phyloP scores from a whole-genome alignment of 2,888 invertebrate genomes.

The Rotaria macrura region DNA sequence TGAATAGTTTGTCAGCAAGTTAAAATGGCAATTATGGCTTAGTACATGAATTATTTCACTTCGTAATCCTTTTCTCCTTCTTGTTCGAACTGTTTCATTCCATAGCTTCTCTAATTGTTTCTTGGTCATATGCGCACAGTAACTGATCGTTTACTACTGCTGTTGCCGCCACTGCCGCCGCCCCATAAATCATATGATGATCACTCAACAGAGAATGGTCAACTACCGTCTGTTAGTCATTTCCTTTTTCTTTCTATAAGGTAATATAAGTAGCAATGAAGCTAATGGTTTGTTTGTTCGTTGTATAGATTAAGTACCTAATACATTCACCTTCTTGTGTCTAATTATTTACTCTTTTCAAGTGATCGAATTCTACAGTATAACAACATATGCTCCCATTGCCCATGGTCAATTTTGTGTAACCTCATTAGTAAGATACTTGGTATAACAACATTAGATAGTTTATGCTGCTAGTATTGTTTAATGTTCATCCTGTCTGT shows the following conservation, averaged over 20 bases:
- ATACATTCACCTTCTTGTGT: background rate
- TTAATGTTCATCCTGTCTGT: background rate
- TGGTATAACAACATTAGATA: background rate
- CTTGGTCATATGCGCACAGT: background rate
- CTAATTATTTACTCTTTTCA: background rate
- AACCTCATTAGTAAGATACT: background rate
- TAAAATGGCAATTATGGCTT: background rate
- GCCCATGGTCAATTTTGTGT: background rate
- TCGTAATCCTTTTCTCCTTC: background rate
- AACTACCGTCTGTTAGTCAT: background rate
- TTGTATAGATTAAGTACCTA: background rate
- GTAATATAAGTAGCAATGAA: background rate
- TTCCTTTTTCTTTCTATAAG: background rate
- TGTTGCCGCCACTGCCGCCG: no score
- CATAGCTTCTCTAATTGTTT: background rate
- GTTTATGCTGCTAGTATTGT: background rate
- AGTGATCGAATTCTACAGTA: background rate
- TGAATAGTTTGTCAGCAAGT: background rate
- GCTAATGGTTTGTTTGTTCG: background rate
- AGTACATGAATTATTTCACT: background rate
- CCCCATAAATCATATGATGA: background rate
- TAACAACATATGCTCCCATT: background rate
- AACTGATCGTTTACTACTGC: background rate
- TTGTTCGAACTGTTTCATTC: background rate
- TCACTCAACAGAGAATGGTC: background rate